Evolutionary conservation across 2,797 vertebrate species (phyloP).

Genomic region (Pempheris klunzingeri): DNA sequence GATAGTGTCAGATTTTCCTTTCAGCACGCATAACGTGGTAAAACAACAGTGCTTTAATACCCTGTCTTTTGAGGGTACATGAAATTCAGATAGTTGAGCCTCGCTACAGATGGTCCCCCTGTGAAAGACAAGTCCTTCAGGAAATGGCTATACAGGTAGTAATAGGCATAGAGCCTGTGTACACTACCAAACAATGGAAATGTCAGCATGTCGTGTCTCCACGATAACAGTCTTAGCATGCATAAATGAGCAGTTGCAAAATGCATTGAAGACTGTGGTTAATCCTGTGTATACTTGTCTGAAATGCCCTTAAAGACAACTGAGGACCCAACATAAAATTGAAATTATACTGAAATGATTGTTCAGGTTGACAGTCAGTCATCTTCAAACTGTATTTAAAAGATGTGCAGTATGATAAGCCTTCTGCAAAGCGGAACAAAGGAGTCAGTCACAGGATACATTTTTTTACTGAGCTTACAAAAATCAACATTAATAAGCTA

Average conservation of each 20-base stretch:
- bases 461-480: constrained; percentile 15
- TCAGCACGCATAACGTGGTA: not conserved
- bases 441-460: constrained; percentile 4
- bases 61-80: not conserved
- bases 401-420: not conserved
- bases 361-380: not conserved
- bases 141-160: constrained; percentile 23
- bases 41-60: not conserved
- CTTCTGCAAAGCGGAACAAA: constrained; percentile 16
- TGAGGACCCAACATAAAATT: not conserved
- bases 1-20: not conserved
- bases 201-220: constrained; percentile 1
- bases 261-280: not conserved
- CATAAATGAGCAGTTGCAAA: not conserved
- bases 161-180: constrained; percentile 8
- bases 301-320: not conserved
- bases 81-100: constrained; percentile 1
- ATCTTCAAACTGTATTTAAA: not conserved
- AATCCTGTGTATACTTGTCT: not conserved
- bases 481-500: constrained; percentile 31
- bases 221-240: constrained; percentile 1
- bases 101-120: constrained; percentile 4
- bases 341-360: not conserved
- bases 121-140: constrained; percentile 20
- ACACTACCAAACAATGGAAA: constrained; percentile 15